Base-by-base conservation (phyloP, 2,888 invertebrate species). In the Calephelis perditalis region DNA sequence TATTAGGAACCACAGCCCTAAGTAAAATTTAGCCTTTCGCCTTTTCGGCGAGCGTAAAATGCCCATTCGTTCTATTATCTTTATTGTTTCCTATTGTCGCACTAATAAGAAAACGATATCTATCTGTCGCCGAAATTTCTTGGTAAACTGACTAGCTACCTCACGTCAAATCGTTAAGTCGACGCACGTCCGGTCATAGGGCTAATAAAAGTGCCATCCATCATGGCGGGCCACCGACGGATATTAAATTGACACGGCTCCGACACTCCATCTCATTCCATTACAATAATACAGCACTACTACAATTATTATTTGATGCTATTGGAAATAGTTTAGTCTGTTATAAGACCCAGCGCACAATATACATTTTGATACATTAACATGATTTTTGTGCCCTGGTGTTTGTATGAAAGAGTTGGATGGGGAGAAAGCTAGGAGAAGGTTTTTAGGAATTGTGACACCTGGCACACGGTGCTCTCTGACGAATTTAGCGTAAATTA, bases 161-260 rank as follows among this genome's bases (percentile, higher is more conserved):
- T 73, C 68, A 71, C 71, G 70, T 72, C 70, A 71, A 71, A 71
- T 74, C 77, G 73, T 80, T 75, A 73, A 74, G 70, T 72, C 71
- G 67, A 67, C 68, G 73, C 76, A 73, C 70, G 70, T 70, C 70
- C 74, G 75, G 71, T 67, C 67, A 68, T 67, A 74, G 76, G 75
- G 75, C 76, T 77, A 84, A 85, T 86, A 81, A 84, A 84, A 79
- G 73, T 68, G 68, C 73, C 82, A 84, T 85, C 81, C 74, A 84
- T 86, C 83, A 86, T 74, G 70, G 71, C 68, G 70, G 77, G 71
- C 79, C 81, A 81, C 79, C 83, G 74, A 75, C 84, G 86, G 85
- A 86, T 87, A 88, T 87, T 83, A 83, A 82, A 83, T 84, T 79
- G 87, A 86, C 86, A 83, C 86, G 85, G 84, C 86, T 82, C 72